Percentiles rank a stretch among this genome's conserved stretches.
Evolutionary conservation across 2,797 vertebrate species (phyloP).

Genomic region (Uromys caudimaculatus): DNA sequence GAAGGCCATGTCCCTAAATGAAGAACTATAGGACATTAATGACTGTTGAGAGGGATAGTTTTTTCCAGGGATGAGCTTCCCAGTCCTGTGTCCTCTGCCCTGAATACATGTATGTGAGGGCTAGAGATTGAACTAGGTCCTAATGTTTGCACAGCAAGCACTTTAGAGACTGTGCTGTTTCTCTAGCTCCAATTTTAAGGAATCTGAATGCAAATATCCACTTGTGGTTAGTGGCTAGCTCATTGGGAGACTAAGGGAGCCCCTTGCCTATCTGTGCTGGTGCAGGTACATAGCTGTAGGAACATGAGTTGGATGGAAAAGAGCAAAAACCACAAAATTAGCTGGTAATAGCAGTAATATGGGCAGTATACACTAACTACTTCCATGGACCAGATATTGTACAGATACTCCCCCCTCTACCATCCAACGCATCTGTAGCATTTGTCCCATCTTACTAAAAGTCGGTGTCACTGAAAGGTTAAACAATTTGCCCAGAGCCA

Average conservation of each 20-base stretch:
- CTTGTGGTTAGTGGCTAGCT: neutral
- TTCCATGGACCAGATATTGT: neutral
- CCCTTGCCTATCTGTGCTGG: neutral
- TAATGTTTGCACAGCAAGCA: neutral
- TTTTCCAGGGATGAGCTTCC: neutral
- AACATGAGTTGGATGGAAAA: neutral
- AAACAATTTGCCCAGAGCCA: neutral
- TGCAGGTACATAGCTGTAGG: neutral
- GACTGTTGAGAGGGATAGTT: neutral
- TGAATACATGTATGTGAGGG: neutral
- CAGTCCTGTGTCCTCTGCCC: neutral
- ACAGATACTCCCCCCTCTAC: neutral
- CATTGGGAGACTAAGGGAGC: neutral
- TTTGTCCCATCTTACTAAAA: neutral
- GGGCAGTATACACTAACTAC: neutral
- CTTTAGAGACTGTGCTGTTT: neutral
- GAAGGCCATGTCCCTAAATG: neutral
- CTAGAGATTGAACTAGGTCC: neutral
- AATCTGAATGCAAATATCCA: constrained; percentile 11
- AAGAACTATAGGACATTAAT: neutral
- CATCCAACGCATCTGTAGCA: neutral
- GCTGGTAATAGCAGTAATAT: neutral
- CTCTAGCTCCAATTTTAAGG: neutral
- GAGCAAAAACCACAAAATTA: neutral
- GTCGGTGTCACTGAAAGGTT: neutral